Percentiles rank a stretch among this genome's conserved stretches.
Evolutionary conservation across 2,113 vertebrate species (phyloP).

Genomic region (Xyliphius kryptos): DNA sequence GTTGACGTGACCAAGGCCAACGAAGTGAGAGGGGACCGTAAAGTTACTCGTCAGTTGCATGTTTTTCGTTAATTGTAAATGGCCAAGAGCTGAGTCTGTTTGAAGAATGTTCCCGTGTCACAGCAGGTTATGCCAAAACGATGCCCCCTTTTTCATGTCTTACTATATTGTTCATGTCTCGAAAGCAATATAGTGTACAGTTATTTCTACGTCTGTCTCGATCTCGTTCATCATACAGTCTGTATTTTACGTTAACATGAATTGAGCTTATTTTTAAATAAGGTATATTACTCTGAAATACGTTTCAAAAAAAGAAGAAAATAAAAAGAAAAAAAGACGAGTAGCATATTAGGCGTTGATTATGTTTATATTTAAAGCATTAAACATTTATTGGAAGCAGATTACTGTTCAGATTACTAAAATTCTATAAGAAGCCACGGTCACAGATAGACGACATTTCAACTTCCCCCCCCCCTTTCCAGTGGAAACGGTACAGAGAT

Average conservation of each 20-base stretch:
- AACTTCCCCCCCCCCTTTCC: conserved; percentile 38
- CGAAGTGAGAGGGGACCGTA: neutral
- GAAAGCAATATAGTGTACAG: conserved; percentile 41
- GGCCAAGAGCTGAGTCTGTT: conserved; percentile 20
- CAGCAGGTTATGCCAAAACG: conserved; percentile 41
- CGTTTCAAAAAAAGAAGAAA: conserved; percentile 6
- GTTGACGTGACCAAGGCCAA: conserved; percentile 1
- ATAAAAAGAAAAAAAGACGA: conserved; percentile 5
- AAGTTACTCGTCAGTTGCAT: conserved; percentile 36
- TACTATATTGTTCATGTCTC: conserved; percentile 40
- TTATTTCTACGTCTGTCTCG: conserved; percentile 29
- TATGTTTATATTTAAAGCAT: conserved; percentile 22
- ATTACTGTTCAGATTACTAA: conserved; percentile 33
- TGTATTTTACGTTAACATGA: conserved; percentile 38
- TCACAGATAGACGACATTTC: conserved; percentile 4
- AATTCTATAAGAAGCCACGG: neutral
- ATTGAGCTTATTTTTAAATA: conserved; percentile 31
- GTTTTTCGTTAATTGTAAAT: conserved; percentile 36
- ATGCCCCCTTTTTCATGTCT: conserved; percentile 18
- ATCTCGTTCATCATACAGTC: conserved; percentile 36
- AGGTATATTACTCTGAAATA: conserved; percentile 25
- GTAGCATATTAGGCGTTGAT: conserved; percentile 21
- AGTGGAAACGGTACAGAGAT: conserved; percentile 37
- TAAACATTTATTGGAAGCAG: conserved; percentile 33
- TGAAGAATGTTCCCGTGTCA: conserved; percentile 30